Percentiles rank a stretch among this genome's conserved stretches.
These are phyloP conservation scores for Acronicta aceris DNA, from an alignment of 2,888 invertebrate genomes.

Conservation along the genomic window DNA sequence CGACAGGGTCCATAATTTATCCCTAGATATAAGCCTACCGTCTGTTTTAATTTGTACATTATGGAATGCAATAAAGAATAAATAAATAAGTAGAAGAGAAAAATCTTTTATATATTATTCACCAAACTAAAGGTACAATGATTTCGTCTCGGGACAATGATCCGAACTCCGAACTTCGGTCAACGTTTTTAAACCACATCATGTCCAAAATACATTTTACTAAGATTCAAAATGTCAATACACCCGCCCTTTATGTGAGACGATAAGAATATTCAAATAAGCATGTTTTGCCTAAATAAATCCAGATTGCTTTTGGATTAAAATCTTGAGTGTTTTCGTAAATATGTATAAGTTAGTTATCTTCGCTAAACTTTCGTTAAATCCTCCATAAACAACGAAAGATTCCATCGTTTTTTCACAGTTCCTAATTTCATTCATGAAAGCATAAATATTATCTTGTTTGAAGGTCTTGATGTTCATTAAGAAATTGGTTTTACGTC, in stretches of 20 bases:
- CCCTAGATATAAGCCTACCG: too few species aligned
- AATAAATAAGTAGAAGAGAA: too few species aligned
- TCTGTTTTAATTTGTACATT: too few species aligned
- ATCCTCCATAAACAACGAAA: background rate
- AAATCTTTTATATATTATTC: background rate
- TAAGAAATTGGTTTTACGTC: constrained; percentile 16
- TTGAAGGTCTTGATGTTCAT: constrained; percentile 18
- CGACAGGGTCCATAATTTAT: too few species aligned
- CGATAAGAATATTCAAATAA: constrained; percentile 34
- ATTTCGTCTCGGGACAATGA: constrained; percentile 8
- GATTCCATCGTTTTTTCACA: background rate
- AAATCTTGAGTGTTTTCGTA: constrained; percentile 17
- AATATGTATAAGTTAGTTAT: background rate
- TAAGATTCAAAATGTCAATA: constrained; percentile 17
- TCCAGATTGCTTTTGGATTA: constrained; percentile 30
- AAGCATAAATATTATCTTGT: constrained; percentile 15
- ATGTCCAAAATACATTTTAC: constrained; percentile 1
- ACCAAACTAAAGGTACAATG: constrained; percentile 1
- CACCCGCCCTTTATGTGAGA: constrained; percentile 12
- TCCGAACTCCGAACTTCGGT: constrained; percentile 18
- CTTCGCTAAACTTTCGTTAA: background rate
- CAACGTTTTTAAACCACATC: constrained; percentile 26
- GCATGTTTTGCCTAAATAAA: constrained; percentile 28
- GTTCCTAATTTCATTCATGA: constrained; percentile 37
- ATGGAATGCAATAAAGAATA: too few species aligned